Percentiles rank a stretch among this genome's conserved stretches.
Conservation (phyloP, 2,797 vertebrate genomes). For the Myotis daubentonii region DNA sequence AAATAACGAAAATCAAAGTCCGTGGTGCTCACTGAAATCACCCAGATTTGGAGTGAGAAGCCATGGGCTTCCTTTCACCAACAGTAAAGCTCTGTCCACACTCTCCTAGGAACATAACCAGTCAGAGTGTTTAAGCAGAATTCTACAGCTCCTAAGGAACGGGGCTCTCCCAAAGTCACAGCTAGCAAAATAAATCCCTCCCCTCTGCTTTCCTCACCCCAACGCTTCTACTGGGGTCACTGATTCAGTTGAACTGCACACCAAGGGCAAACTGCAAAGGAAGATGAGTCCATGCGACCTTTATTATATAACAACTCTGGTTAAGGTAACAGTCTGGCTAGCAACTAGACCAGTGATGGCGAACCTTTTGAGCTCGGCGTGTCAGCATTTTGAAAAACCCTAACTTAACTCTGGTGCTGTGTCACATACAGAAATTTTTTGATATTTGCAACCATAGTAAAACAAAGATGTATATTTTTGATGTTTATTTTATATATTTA, state of each 20-base stretch:
- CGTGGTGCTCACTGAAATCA: conserved; percentile 30
- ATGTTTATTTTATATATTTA: too few species aligned
- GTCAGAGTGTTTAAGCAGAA: not conserved
- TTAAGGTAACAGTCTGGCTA: not conserved
- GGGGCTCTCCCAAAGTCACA: too few species aligned
- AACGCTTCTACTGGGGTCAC: not conserved
- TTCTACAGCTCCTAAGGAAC: not conserved
- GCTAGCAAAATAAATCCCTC: not conserved
- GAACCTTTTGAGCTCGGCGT: too few species aligned
- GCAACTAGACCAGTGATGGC: not conserved
- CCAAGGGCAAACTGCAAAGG: not conserved
- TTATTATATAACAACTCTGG: not conserved
- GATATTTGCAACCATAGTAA: too few species aligned
- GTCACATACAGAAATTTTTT: too few species aligned
- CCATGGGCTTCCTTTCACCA: not conserved
- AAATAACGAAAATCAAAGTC: conserved; percentile 36
- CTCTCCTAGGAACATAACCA: not conserved
- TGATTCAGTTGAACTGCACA: not conserved
- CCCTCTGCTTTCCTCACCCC: not conserved
- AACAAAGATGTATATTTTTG: too few species aligned
- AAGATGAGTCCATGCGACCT: not conserved
- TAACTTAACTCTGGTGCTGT: too few species aligned
- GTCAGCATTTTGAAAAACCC: too few species aligned
- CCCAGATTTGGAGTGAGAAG: not conserved
- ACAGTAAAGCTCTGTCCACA: not conserved